Percentiles rank a stretch among this genome's conserved stretches.
phyloP scores from a whole-genome alignment of 2,888 invertebrate species.

The Stenoptilia bipunctidactyla region DNA sequence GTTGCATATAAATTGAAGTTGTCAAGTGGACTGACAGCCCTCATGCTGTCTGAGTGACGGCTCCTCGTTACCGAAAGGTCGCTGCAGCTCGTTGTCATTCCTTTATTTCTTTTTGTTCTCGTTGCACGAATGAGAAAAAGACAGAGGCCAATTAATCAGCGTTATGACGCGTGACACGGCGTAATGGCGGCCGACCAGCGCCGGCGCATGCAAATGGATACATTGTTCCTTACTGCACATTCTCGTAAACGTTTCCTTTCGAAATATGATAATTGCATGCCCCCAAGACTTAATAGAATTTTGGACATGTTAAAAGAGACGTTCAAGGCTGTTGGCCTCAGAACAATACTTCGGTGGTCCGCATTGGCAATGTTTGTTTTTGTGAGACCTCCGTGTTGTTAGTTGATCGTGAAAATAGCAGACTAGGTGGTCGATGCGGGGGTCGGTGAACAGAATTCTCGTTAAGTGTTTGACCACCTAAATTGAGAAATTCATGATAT shows the following conservation, averaged over 20 bases:
- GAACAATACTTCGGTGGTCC: constrained; percentile 19
- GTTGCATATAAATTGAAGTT: constrained; percentile 54
- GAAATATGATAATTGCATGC: no score
- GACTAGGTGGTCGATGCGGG: constrained; percentile 21
- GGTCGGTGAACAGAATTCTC: constrained; percentile 19
- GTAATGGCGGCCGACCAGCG: constrained; percentile 16
- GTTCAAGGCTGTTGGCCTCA: not conserved
- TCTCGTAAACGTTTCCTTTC: not conserved
- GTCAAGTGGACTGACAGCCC: constrained; percentile 31
- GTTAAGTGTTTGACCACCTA: constrained; percentile 21
- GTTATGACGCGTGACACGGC: constrained; percentile 56
- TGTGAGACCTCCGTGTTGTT: constrained; percentile 20
- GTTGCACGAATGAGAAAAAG: not conserved
- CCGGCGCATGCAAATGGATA: constrained; percentile 27
- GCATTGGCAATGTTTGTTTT: constrained; percentile 22
- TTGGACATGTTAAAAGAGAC: not conserved
- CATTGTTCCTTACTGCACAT: not conserved
- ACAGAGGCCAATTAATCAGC: constrained; percentile 58
- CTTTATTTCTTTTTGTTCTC: constrained; percentile 29
- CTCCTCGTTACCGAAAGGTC: constrained; percentile 60
- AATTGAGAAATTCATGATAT: constrained; percentile 26
- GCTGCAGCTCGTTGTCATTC: constrained; percentile 35
- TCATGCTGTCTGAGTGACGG: constrained; percentile 38
- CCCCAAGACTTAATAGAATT: no score
- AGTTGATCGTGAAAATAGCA: not conserved